Base-by-base conservation (phyloP, 2,113 vertebrate genomes). In the Nothocercus nigrocapillus region DNA sequence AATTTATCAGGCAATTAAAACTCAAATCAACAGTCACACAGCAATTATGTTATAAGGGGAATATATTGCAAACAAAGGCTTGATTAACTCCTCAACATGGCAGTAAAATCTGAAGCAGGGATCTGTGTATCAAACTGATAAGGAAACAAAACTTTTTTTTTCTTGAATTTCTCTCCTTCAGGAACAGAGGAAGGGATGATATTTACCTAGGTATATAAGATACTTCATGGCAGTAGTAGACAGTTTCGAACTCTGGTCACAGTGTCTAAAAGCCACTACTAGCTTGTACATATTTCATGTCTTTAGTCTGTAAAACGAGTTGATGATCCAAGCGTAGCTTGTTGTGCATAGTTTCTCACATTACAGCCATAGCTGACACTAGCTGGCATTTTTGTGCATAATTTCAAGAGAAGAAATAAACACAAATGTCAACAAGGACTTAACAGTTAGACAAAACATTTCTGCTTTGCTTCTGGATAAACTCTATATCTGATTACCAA, bases 1-100 rank as follows among this genome's bases (percentile, higher is more conserved):
- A 77, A 77, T 95, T 92, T 94, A 42, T 94, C 72, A 88, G 38
- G 54, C 59, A 92, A 83, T 92, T 92, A 93, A 90, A 94, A 83
- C 54, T 88, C 58, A 74, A 56, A 88, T 85, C 76, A 92, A 56
- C 63, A 73, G 19, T 77, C 66, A 76, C 53, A 63, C 70, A 85
- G 34, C 47, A 73, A 74, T 93, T 90, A 73, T 34, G 8, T n/a
- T 82, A 36, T 74, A 83, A 69, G 32, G 32, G 59, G 28, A 80
- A 82, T 90, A 83, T 85, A 58, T 80, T 92, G 59, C 54, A 85
- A 90, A 93, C 58, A 88, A 81, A 92, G 21, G 63, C 82, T 94
- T 92, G 82, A 93, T 92, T 85, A 92, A 88, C 22, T 88, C 21
- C 13, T 53, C 54, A 68, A 70, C 13, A 36, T 49, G 21, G 15